Evolutionary conservation across 2,797 vertebrate genomes (phyloP).

Genomic region (Coendou prehensilis): DNA sequence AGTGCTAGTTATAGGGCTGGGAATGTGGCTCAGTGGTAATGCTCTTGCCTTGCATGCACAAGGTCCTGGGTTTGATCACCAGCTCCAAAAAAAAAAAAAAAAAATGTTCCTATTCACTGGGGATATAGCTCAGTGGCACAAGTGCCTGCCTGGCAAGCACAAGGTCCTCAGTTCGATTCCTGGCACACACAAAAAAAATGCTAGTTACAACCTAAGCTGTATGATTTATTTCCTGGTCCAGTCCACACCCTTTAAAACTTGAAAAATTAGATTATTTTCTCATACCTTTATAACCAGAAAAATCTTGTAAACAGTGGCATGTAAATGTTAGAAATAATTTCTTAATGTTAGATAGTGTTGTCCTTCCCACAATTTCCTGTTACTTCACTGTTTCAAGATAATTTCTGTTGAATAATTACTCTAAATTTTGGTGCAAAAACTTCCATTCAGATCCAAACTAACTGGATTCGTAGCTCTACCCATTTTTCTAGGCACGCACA

Average conservation of each 20-base stretch:
- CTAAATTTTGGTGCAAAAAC: slow-evolving; percentile 47
- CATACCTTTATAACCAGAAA: not conserved
- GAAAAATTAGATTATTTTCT: not conserved
- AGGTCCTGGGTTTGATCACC: too few species aligned
- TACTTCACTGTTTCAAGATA: not conserved
- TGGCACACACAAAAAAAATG: too few species aligned
- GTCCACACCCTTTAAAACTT: not conserved
- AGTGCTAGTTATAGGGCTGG: not conserved
- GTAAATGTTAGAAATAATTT: not conserved
- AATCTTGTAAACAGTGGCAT: not conserved
- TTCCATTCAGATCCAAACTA: slow-evolving; percentile 35
- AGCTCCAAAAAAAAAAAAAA: too few species aligned
- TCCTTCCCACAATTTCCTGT: not conserved
- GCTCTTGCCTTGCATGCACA: too few species aligned
- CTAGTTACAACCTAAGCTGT: not conserved
- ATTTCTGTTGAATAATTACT: slow-evolving; percentile 40
- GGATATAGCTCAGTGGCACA: too few species aligned
- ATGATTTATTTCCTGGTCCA: not conserved
- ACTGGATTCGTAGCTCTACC: slow-evolving; percentile 40
- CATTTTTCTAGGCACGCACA: slow-evolving; percentile 37
- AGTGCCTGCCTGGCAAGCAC: too few species aligned
- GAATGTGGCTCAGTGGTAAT: too few species aligned
- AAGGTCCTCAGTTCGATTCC: too few species aligned
- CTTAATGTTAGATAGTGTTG: not conserved
- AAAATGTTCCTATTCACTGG: too few species aligned